Base-by-base conservation (phyloP, 2,113 vertebrate genomes). In the Siphamia tubifer region DNA sequence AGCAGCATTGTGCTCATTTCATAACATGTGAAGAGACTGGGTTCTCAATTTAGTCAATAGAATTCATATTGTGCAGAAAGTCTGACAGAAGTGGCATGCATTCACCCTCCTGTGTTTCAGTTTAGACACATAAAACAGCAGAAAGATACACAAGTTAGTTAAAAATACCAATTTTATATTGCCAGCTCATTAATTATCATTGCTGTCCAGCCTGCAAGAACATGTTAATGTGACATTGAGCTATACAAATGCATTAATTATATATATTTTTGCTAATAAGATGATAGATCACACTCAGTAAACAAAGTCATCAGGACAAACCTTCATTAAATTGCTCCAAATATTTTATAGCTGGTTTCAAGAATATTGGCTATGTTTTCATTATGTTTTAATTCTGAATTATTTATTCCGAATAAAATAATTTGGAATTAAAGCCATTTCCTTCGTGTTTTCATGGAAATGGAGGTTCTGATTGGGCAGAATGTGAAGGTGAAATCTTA, bases 241-340 rank as follows among this genome's bases (percentile, higher is more conserved):
- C 35, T 27, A 42, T 53, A 16, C 28, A 30, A 30, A 30, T 34
- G n/a, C n/a, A n/a, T n/a, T n/a, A n/a, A n/a, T n/a, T n/a, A n/a
- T 47, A 63, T 9, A 25, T 31, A 56, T 30, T 67, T 40, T 36
- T 13, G 61, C 40, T 48, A 30, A 43, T 48, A 48, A 28, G 16
- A 70, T 53, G 55, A 74, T 48, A 35, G 54, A 67, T 68, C 35
- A 20, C 19, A 43, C 3, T n/a, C 20, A 43, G 19, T 63, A 62
- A 76, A 66, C 30, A 52, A 3, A 54, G 42, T 16, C 16, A 68
- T 30, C 10, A 32, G 43, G 27, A 47, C 34, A 64, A 68, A 47
- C 32, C 32, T 42, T 48, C 47, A 43, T 56, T 43, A 49, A 57
- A 67, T n/a, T 72, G 27, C 48, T 75, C 51, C 11, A 51, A 53